These are phyloP conservation scores for Urocitellus parryii DNA, from an alignment of 2,113 vertebrate genomes.

Conservation along the genomic window DNA sequence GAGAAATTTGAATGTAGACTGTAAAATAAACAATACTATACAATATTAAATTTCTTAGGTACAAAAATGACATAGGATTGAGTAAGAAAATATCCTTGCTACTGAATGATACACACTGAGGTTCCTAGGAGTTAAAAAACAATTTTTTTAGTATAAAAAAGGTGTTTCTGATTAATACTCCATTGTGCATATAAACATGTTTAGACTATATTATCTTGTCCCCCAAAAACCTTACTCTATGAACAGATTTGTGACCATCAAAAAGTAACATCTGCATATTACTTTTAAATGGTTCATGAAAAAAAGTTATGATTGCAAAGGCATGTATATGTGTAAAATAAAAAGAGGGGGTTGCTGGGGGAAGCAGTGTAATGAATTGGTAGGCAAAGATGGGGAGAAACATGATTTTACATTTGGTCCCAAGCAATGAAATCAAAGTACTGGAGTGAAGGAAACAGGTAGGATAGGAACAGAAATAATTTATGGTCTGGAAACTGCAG, in stretches of 20 bases:
- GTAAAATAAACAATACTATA: not conserved
- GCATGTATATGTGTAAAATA: not conserved
- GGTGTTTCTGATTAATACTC: no score
- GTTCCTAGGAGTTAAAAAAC: not conserved
- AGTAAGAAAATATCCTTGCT: conserved; percentile 8
- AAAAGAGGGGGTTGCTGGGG: not conserved
- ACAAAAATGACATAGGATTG: not conserved
- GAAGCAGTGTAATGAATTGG: no score
- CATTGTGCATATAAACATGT: no score
- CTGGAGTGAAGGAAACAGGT: not conserved
- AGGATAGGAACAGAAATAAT: not conserved
- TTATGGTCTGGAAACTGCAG: not conserved
- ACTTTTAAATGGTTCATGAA: not conserved
- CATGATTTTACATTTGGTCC: not conserved
- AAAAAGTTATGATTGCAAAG: not conserved
- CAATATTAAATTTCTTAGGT: not conserved
- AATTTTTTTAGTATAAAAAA: no score
- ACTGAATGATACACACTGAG: not conserved
- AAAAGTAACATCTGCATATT: not conserved
- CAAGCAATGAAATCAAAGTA: conserved; percentile 6
- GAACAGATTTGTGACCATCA: no score
- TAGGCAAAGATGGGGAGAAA: not conserved
- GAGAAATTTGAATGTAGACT: not conserved
- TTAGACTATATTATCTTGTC: no score
- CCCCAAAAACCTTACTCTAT: no score